phyloP scores from a whole-genome alignment of 1,140 invertebrate genomes.

The Camponotus vicinus region DNA sequence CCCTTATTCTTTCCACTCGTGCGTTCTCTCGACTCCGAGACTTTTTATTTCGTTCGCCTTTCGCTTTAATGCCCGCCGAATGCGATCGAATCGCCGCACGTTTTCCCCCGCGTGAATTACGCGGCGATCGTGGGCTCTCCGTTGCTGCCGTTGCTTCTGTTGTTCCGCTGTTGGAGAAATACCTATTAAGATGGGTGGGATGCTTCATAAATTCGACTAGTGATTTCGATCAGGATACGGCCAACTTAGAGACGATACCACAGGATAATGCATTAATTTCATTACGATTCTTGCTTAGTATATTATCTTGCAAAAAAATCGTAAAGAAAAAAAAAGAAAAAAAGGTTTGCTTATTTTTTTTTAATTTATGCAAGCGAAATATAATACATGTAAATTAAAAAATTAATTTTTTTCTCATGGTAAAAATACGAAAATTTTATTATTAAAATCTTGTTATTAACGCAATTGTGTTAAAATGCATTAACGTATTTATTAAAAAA shows the following conservation, averaged over 20 bases:
- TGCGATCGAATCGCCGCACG: constrained; percentile 59
- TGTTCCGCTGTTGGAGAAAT: constrained; percentile 41
- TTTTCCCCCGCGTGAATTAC: constrained; percentile 51
- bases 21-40: constrained; percentile 43
- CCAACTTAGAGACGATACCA: neutral
- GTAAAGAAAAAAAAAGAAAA: neutral
- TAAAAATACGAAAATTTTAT: neutral
- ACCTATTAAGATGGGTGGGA: constrained; percentile 31
- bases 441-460: neutral
- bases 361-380: neutral
- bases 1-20: constrained; percentile 48
- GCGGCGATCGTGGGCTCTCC: constrained; percentile 30
- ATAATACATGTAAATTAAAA: neutral
- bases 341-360: neutral
- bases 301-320: neutral
- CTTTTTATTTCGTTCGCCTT: constrained; percentile 22
- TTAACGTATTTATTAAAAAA: neutral
- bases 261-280: constrained; percentile 50
- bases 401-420: neutral
- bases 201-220: constrained; percentile 53
- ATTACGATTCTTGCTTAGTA: constrained; percentile 30
- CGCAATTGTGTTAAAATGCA: neutral
- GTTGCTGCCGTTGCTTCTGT: constrained; percentile 55
- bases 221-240: constrained; percentile 28
- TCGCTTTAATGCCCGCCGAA: constrained; percentile 53